Evolutionary conservation across 2,113 vertebrate species (phyloP).

Genomic region (Narcine bancroftii): DNA sequence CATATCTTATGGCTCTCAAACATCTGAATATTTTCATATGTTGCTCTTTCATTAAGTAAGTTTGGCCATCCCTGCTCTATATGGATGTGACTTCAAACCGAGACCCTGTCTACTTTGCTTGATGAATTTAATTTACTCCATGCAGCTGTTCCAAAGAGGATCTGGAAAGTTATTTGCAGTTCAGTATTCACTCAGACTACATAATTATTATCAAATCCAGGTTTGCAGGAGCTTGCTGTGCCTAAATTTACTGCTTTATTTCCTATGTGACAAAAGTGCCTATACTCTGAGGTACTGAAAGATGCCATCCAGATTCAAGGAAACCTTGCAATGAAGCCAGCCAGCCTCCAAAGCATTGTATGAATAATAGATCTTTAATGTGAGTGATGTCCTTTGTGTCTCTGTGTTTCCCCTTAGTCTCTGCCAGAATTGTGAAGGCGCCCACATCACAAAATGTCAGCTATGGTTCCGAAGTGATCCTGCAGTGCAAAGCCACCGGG

Average conservation of each 20-base stretch:
- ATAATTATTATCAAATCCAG: background rate
- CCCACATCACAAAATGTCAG: constrained; percentile 81
- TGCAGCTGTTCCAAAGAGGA: background rate
- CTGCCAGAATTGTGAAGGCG: constrained; percentile 82
- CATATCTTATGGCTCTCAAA: too few relatives aligned
- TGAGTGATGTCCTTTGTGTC: background rate
- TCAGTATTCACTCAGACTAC: background rate
- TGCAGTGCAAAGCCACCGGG: constrained; percentile 78
- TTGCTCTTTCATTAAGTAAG: too few relatives aligned
- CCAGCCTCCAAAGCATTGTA: background rate
- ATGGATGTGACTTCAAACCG: background rate
- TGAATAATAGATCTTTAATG: background rate
- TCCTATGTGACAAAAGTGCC: background rate
- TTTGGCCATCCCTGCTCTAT: too few relatives aligned
- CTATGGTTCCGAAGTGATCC: constrained; percentile 76
- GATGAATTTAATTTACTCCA: background rate
- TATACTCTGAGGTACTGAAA: background rate
- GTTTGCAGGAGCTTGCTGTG: background rate
- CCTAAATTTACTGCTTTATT: background rate
- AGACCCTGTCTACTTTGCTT: background rate
- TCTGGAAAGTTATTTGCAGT: background rate
- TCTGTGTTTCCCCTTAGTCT: constrained; percentile 60
- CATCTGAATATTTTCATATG: too few relatives aligned
- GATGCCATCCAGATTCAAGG: background rate
- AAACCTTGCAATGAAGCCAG: background rate